Percentiles rank a stretch among this genome's conserved stretches.
phyloP scores from a whole-genome alignment of 2,113 vertebrate species.

The Cathartes aura region DNA sequence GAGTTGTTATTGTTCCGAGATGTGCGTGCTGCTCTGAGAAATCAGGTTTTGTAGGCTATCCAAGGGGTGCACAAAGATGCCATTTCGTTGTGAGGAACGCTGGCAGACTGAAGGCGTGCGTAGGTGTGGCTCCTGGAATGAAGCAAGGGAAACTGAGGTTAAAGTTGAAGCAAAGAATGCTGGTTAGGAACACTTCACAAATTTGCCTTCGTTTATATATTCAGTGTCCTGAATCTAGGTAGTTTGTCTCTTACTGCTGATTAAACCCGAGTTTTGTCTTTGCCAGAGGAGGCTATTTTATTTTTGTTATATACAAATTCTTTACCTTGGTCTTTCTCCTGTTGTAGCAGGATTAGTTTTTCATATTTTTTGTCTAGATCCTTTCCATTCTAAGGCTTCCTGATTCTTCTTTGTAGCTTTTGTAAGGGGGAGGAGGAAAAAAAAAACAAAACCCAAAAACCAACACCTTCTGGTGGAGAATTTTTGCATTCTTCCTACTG shows the following conservation, averaged over 20 bases:
- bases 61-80: neutral
- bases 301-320: neutral
- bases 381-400: neutral
- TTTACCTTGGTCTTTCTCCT: neutral
- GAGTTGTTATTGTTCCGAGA: neutral
- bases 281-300: neutral
- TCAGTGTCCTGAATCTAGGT: neutral
- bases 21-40: neutral
- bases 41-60: neutral
- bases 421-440: neutral
- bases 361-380: neutral
- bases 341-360: neutral
- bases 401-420: neutral
- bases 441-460: neutral
- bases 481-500: neutral
- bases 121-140: neutral
- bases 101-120: accelerated
- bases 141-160: neutral
- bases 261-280: neutral
- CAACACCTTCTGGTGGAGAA: neutral
- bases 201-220: neutral
- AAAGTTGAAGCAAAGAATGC: neutral
- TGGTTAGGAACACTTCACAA: neutral
- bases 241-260: neutral
- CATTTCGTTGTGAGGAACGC: accelerated